A percentile compares a stretch with the other conserved stretches of the same genome.
phyloP scores from a whole-genome alignment of 2,797 vertebrate genomes.

The Sarcoramphus papa region DNA sequence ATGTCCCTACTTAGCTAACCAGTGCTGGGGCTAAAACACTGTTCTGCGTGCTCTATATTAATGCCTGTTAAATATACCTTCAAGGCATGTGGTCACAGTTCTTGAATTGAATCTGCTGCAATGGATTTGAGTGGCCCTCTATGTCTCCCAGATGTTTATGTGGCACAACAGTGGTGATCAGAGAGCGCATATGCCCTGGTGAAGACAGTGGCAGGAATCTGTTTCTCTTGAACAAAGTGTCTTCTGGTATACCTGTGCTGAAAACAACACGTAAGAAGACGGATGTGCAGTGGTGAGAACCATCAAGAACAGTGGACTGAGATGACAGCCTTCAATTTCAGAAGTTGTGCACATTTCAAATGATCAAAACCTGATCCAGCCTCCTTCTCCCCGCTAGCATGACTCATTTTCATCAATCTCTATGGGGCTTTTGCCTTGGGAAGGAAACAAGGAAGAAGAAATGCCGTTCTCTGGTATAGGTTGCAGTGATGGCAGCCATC shows the following conservation, averaged over 20 bases:
- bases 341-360: not conserved
- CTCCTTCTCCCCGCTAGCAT: not conserved
- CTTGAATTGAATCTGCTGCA: not conserved
- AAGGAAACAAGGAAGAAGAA: not conserved
- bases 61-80: not conserved
- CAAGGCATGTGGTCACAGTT: not conserved
- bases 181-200: accelerated
- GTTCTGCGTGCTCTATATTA: accelerated
- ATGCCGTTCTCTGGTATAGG: slow-evolving; percentile 71
- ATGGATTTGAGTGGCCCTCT: not conserved
- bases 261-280: not conserved
- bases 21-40: not conserved
- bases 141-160: not conserved
- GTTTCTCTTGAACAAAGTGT: not conserved
- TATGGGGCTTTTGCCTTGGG: slow-evolving; percentile 24
- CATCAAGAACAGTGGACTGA: not conserved
- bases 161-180: not conserved
- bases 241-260: not conserved
- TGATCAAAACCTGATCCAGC: not conserved
- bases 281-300: not conserved
- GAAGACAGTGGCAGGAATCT: not conserved
- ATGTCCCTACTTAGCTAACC: not conserved
- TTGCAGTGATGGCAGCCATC: not conserved
- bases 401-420: slow-evolving; percentile 75
- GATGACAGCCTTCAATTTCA: accelerated